phyloP scores from a whole-genome alignment of 2,113 vertebrate genomes.

The Corythornis cristatus region DNA sequence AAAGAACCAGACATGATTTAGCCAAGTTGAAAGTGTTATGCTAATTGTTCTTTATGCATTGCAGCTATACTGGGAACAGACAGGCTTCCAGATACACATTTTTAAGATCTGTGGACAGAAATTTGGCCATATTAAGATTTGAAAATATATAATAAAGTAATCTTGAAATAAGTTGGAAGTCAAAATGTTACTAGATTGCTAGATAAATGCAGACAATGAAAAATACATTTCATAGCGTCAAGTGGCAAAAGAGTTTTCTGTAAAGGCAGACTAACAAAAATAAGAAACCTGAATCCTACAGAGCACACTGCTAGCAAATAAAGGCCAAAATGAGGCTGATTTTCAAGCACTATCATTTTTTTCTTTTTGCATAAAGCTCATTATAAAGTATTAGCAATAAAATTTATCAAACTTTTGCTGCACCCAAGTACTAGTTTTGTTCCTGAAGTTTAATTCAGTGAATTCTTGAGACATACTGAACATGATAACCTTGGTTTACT shows the following conservation, averaged over 20 bases:
- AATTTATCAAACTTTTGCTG: background rate
- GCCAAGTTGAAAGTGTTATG: background rate
- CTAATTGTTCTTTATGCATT: background rate
- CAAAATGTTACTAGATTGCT: conserved; percentile 18
- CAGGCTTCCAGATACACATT: background rate
- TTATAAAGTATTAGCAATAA: background rate
- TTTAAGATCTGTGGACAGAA: conserved; percentile 43
- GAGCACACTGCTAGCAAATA: background rate
- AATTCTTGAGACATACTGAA: background rate
- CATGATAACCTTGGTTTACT: background rate
- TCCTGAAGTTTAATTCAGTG: background rate
- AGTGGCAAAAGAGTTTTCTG: background rate
- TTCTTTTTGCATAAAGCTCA: background rate
- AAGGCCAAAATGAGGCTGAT: background rate
- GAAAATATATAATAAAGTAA: conserved; percentile 15
- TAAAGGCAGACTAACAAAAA: conserved; percentile 23
- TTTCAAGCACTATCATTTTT: background rate
- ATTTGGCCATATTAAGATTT: conserved; percentile 39
- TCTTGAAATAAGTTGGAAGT: background rate
- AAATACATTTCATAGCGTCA: background rate
- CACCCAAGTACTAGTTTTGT: background rate
- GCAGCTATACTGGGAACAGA: conserved; percentile 19
- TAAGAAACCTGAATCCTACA: background rate
- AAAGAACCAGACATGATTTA: background rate
- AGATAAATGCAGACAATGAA: conserved; percentile 3